A percentile compares a stretch with the other conserved stretches of the same genome.
Conservation (phyloP, 92 coral and sea anemone species). For the Porites evermanni region DNA sequence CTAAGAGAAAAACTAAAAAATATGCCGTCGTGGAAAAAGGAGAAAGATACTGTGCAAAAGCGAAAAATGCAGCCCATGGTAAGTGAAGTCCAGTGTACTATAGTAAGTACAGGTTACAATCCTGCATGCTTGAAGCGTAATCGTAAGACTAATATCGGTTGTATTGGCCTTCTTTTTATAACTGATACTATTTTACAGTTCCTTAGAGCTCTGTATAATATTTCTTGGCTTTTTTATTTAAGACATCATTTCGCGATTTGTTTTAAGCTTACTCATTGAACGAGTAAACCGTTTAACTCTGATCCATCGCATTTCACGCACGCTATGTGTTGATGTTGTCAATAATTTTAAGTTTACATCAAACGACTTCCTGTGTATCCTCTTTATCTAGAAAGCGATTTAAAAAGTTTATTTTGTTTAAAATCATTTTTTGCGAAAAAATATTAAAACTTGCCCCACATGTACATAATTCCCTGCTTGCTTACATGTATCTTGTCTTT, state of each 20-base stretch:
- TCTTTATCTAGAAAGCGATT: too few species aligned
- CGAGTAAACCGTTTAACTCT: too few species aligned
- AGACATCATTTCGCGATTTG: background rate
- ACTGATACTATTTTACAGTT: background rate
- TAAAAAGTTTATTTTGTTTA: too few species aligned
- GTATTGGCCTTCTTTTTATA: conserved; percentile 10
- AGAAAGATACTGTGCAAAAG: conserved; percentile 64
- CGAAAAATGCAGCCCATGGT: conserved; percentile 95
- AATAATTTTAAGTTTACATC: too few species aligned
- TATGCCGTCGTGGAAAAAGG: conserved; percentile 91
- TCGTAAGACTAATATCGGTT: background rate
- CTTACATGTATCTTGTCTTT: too few species aligned
- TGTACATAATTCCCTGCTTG: too few species aligned
- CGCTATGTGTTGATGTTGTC: too few species aligned
- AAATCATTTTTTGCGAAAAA: too few species aligned
- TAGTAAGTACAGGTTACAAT: background rate
- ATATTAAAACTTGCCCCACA: too few species aligned
- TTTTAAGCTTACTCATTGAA: background rate
- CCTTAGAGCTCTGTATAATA: background rate
- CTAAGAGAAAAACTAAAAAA: conserved; percentile 83
- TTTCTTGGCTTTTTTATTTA: background rate
- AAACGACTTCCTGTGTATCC: too few species aligned
- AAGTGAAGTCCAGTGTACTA: background rate
- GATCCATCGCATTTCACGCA: too few species aligned
- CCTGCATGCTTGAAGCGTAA: background rate